These are phyloP conservation scores for Vesta saturnalis DNA, from an alignment of 2,888 invertebrate genomes.

Conservation along the genomic window DNA sequence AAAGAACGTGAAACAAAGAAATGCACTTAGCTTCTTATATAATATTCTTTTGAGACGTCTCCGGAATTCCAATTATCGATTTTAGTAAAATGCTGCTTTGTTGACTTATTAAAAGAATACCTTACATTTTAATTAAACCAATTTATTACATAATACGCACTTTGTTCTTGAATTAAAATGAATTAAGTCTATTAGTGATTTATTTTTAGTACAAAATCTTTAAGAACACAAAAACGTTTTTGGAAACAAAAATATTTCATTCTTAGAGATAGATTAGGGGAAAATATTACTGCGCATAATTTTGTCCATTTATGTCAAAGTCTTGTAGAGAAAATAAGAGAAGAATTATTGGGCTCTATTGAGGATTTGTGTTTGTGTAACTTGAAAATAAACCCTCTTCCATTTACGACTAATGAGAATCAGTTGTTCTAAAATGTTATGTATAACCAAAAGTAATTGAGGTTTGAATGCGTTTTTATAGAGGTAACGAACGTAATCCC, in stretches of 20 bases:
- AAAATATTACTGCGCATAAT: background rate
- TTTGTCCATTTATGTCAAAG: background rate
- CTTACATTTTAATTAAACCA: background rate
- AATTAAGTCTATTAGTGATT: too few species aligned
- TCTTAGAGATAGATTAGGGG: background rate
- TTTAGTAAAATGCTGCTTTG: background rate
- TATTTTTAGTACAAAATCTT: too few species aligned
- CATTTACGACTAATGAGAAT: background rate
- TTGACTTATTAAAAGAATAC: background rate
- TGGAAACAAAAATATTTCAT: background rate
- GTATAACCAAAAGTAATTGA: background rate
- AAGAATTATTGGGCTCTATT: background rate
- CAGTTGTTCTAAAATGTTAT: background rate
- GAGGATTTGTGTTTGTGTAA: background rate
- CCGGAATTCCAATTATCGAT: conserved; percentile 1
- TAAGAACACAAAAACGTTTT: too few species aligned
- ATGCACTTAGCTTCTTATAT: conserved; percentile 1
- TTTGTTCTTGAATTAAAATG: too few species aligned
- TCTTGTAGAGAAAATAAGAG: background rate
- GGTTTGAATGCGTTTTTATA: background rate
- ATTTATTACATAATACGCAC: too few species aligned
- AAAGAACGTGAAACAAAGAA: conserved; percentile 1
- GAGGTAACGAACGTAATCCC: background rate
- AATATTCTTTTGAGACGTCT: background rate
- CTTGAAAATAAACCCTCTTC: background rate